These are phyloP conservation scores for Anguilla japonica DNA, from an alignment of 2,113 vertebrate genomes.

Conservation along the genomic window DNA sequence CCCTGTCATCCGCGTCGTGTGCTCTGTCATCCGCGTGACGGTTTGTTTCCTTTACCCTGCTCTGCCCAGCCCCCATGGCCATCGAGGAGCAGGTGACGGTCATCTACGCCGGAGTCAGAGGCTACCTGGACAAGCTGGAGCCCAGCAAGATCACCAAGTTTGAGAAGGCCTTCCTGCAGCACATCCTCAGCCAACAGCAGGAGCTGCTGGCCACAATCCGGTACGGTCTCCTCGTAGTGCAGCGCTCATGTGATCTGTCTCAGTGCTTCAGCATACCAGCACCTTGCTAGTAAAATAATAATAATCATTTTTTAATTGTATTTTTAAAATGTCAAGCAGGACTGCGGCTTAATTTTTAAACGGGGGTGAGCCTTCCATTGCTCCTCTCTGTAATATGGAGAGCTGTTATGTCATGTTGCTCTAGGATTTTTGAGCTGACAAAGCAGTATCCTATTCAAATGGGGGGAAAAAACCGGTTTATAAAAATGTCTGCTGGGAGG, in stretches of 20 bases:
- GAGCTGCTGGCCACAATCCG: conserved; percentile 80
- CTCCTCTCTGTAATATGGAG: neutral
- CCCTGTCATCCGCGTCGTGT: no score
- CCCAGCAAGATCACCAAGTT: conserved; percentile 97
- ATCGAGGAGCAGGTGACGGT: conserved; percentile 96
- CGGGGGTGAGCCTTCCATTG: neutral
- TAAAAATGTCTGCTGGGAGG: neutral
- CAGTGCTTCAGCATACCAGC: neutral
- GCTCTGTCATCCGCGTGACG: no score
- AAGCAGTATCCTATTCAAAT: neutral
- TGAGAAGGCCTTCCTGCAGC: conserved; percentile 89
- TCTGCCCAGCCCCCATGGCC: conserved; percentile 84
- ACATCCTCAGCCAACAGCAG: conserved; percentile 87
- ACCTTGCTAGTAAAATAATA: neutral
- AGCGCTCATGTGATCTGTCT: neutral
- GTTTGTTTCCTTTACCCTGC: neutral
- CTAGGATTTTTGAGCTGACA: neutral
- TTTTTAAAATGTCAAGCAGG: neutral
- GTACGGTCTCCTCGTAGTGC: conserved; percentile 54
- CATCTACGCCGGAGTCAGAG: conserved; percentile 94
- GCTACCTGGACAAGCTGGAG: conserved; percentile 94
- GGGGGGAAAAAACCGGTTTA: neutral
- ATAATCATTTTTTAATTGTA: neutral
- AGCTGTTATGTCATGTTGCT: neutral
- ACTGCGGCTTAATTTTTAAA: neutral